Base-by-base conservation (phyloP, 2,113 vertebrate species). In the Steatornis caripensis region DNA sequence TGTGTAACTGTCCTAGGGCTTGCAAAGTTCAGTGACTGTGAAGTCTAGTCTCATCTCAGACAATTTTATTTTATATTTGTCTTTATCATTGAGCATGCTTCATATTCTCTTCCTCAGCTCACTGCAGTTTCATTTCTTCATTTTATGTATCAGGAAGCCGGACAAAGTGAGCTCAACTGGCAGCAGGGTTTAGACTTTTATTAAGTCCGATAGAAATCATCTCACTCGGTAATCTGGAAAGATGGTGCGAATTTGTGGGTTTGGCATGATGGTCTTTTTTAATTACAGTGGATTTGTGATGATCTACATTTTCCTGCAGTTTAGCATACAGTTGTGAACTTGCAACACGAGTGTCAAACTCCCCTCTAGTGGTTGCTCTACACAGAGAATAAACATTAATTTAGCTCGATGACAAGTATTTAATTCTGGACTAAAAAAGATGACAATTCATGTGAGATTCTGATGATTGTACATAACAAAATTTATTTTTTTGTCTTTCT, bases 361-460 rank as follows among this genome's bases (percentile, higher is more conserved):
- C 57, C 95, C 92, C 95, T 95, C 96, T 97, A 97, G 95, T 95
- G 92, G 90, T 65, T 94, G 90, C 45, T 93, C 80, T 84, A 95
- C 66, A 82, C 24, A 77, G 41, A 95, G 89, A 93, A 93, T 91
- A 96, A 97, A 92, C 61, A 93, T 87, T 75, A 55, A 75, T 95
- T 95, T 89, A 92, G 74, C 77, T 85, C 78, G 70, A 76, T 90
- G 84, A 76, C 65, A 92, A 92, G 48, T 89, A 82, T 91, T 89
- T 92, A 82, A 57, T 37, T 93, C 64, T 54, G 69, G 76, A 60
- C 80, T 58, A 27, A 78, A 82, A 90, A 76, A 70, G 30, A 95
- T 65, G 55, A 60, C 57, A 87, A 90, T 90, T 81, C 32, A 12
- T 61, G 26, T 32, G 92, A 81, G 70, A 84, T 87, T 95, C 57